Evolutionary conservation across 2,113 vertebrate species (phyloP).

Genomic region (Python bivittatus): DNA sequence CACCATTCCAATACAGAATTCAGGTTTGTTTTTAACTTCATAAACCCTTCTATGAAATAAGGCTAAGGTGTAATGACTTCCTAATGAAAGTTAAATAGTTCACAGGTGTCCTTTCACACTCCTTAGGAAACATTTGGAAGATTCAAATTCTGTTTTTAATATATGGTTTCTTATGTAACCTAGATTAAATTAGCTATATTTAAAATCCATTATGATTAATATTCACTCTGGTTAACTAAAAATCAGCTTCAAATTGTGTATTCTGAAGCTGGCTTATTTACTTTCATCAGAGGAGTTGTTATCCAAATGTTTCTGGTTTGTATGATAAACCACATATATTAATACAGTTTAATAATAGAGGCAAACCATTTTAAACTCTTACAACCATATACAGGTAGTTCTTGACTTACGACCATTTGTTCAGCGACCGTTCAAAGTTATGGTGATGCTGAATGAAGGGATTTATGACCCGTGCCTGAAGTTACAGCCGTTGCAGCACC

Average conservation of each 20-base stretch:
- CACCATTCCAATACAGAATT: neutral
- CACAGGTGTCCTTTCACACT: neutral
- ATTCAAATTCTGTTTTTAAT: neutral
- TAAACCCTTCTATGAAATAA: neutral
- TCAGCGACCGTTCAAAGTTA: too few relatives aligned
- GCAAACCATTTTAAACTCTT: neutral
- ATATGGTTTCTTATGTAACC: neutral
- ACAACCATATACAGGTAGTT: neutral
- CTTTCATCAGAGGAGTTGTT: too few relatives aligned
- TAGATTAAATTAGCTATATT: neutral
- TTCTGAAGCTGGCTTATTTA: neutral
- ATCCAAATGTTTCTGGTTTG: neutral
- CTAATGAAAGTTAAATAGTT: neutral
- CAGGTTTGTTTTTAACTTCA: neutral
- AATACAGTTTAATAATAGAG: neutral
- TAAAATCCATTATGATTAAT: neutral
- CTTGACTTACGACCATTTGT: too few relatives aligned
- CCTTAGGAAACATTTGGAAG: neutral
- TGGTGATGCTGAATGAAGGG: too few relatives aligned
- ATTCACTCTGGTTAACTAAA: neutral
- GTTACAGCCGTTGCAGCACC: too few relatives aligned
- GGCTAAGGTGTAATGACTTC: neutral
- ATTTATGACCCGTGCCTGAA: too few relatives aligned
- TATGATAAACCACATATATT: neutral
- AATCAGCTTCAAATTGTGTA: neutral